phyloP scores from a whole-genome alignment of 2,888 invertebrate species.

The Tridacna crocea region DNA sequence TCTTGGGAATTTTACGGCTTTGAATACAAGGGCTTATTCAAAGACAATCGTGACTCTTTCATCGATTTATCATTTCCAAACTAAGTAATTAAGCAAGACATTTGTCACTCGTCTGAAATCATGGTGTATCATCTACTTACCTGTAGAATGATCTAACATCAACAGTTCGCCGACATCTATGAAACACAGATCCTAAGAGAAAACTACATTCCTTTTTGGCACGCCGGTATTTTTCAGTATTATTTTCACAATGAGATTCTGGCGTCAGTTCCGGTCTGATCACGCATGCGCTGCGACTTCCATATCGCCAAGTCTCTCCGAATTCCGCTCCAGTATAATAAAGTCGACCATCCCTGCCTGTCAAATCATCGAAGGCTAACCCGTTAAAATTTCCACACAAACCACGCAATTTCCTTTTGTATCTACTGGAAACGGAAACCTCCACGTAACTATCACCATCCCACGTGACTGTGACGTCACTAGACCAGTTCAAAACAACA shows the following conservation, averaged over 20 bases:
- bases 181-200: conserved; percentile 87
- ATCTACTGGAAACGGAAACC: conserved; percentile 89
- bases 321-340: conserved; percentile 90
- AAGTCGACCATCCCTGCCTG: conserved; percentile 84
- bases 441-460: conserved; percentile 97
- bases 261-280: conserved; percentile 65
- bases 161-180: conserved; percentile 91
- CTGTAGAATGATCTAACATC: conserved; percentile 93
- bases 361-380: conserved; percentile 92
- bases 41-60: no score
- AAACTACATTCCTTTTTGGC: conserved; percentile 85
- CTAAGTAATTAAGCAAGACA: no score
- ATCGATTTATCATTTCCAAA: no score
- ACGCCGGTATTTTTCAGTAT: conserved; percentile 62
- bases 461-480: conserved; percentile 94
- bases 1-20: no score
- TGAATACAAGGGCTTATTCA: no score
- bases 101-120: no score
- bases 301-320: conserved; percentile 95
- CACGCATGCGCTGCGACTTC: conserved; percentile 87
- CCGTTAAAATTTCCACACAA: conserved; percentile 98
- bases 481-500: conserved; percentile 83
- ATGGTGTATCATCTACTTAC: conserved; percentile 79
- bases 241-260: conserved; percentile 72
- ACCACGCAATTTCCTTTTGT: conserved; percentile 93